Evolutionary conservation across 2,113 vertebrate genomes (phyloP).

Genomic region (Galbula dea): DNA sequence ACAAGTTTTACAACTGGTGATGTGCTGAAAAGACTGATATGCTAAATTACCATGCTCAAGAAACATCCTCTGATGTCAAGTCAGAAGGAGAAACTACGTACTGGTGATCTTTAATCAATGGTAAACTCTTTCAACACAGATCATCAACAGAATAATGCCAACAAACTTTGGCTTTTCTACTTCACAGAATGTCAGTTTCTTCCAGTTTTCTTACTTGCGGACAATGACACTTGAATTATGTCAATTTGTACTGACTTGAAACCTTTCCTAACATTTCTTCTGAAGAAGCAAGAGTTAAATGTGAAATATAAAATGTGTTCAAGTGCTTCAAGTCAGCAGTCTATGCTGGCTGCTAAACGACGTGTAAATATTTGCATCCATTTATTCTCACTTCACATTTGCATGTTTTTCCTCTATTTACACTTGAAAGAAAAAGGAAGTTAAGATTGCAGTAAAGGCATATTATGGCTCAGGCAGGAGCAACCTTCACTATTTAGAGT

Average conservation of each 20-base stretch:
- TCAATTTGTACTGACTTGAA: not conserved
- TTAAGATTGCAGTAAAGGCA: not conserved
- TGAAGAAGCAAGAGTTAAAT: not conserved
- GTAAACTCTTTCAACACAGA: not conserved
- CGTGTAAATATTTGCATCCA: not conserved
- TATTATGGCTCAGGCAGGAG: not conserved
- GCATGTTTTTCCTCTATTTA: not conserved
- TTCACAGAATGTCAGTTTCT: not conserved
- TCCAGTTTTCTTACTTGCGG: not conserved
- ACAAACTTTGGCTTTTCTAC: not conserved
- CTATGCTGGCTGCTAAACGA: not conserved
- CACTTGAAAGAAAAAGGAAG: not conserved
- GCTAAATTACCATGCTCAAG: not conserved
- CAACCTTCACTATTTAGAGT: not conserved
- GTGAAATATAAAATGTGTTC: not conserved
- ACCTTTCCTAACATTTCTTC: not conserved
- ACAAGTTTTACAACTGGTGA: not conserved
- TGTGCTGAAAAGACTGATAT: not conserved
- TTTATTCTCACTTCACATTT: not conserved
- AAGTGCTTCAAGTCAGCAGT: not conserved
- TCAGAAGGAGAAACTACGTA: not conserved
- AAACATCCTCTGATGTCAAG: not conserved
- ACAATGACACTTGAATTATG: not conserved
- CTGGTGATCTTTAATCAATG: not conserved
- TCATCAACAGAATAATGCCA: not conserved